Conservation (phyloP, 2,888 invertebrate genomes). For the Trilocha varians region DNA sequence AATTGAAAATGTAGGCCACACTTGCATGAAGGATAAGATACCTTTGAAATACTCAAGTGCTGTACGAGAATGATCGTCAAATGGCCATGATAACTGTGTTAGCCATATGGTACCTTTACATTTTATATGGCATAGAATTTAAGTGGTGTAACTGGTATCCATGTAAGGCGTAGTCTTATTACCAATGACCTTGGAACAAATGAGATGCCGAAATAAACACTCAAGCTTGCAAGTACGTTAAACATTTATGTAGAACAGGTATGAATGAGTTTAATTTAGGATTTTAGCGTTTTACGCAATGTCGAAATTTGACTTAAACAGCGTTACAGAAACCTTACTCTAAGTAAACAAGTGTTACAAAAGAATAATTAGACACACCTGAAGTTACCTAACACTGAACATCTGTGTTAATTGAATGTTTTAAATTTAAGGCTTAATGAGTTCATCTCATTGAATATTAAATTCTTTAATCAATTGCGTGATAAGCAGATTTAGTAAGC, state of each 20-base stretch:
- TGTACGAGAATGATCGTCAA: conserved; percentile 26
- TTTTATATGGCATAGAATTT: conserved; percentile 30
- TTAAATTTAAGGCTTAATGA: conserved; percentile 1
- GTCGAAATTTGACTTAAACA: background rate
- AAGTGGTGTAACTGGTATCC: conserved; percentile 33
- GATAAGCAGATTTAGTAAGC: no score
- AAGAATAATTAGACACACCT: conserved; percentile 39
- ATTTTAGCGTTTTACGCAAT: conserved; percentile 1
- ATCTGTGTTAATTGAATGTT: conserved; percentile 60
- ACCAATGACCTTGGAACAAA: conserved; percentile 30
- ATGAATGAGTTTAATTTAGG: no score
- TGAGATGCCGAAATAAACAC: conserved; percentile 23
- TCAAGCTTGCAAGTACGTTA: no score
- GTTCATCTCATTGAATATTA: background rate
- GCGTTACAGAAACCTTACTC: background rate
- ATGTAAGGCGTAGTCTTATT: conserved; percentile 34
- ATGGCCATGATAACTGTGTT: conserved; percentile 45
- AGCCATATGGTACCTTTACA: conserved; percentile 37
- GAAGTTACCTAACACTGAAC: conserved; percentile 53
- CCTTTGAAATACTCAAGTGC: conserved; percentile 34
- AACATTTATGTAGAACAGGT: no score
- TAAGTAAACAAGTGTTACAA: conserved; percentile 29
- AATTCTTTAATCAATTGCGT: no score
- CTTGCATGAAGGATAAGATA: conserved; percentile 31
- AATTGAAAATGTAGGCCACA: conserved; percentile 29